Conservation (phyloP, 2,797 vertebrate species). For the Typhlichthys eigenmanni region DNA sequence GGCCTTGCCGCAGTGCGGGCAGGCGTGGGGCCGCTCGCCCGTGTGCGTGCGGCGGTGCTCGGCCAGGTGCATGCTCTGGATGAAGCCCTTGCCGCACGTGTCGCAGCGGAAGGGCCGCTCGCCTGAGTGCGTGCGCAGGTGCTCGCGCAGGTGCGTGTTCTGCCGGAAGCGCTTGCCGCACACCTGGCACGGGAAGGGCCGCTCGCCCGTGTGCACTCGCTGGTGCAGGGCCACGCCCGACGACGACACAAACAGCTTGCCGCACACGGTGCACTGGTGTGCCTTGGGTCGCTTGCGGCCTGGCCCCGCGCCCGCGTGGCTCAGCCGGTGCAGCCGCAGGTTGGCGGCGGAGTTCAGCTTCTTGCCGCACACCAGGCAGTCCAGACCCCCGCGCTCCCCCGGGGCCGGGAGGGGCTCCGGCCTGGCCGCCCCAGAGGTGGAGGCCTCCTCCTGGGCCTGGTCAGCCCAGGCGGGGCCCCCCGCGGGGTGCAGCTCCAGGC, state of each 20-base stretch:
- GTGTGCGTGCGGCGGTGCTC: slow-evolving; percentile 82
- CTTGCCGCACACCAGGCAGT: slow-evolving; percentile 81
- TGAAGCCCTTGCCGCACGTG: slow-evolving; percentile 71
- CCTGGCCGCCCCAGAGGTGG: neutral
- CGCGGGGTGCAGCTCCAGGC: slow-evolving; percentile 66
- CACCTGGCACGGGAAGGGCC: slow-evolving; percentile 83
- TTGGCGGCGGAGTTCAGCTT: slow-evolving; percentile 82
- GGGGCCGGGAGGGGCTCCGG: neutral
- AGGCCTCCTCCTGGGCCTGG: slow-evolving; percentile 8
- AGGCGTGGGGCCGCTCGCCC: slow-evolving; percentile 76
- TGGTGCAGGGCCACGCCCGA: slow-evolving; percentile 82
- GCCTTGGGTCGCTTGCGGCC: slow-evolving; percentile 68
- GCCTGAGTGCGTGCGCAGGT: slow-evolving; percentile 84
- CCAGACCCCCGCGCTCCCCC: slow-evolving; percentile 55
- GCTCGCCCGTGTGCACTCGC: slow-evolving; percentile 86
- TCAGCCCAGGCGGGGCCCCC: slow-evolving; percentile 1
- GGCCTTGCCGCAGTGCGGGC: slow-evolving; percentile 76
- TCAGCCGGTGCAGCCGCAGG: slow-evolving; percentile 79
- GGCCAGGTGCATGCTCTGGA: slow-evolving; percentile 81
- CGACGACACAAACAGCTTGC: slow-evolving; percentile 82
- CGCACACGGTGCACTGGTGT: slow-evolving; percentile 80
- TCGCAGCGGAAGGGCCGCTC: slow-evolving; percentile 81
- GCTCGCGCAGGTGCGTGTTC: slow-evolving; percentile 86
- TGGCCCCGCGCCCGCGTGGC: slow-evolving; percentile 59
- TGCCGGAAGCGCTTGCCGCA: slow-evolving; percentile 89